Conservation (phyloP, 2,888 invertebrate species). For the Ornithoptera priamus region DNA sequence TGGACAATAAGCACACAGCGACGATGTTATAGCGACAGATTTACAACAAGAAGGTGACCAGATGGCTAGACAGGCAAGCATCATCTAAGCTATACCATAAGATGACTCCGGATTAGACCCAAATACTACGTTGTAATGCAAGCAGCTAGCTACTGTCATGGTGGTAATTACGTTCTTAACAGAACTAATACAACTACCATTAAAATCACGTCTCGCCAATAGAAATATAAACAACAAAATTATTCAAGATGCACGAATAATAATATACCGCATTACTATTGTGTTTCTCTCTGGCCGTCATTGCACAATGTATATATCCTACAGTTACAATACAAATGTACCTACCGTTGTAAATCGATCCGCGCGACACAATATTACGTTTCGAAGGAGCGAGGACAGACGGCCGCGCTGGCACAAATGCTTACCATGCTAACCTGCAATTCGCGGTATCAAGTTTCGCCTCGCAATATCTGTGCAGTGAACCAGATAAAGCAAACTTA, state of each 20-base stretch:
- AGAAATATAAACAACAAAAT: no score
- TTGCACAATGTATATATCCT: constrained; percentile 13
- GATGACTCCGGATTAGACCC: no score
- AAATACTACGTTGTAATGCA: no score
- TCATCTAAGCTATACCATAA: no score
- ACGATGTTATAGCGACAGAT: no score
- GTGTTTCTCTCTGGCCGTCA: constrained; percentile 2
- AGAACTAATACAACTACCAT: no score
- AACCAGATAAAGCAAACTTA: background rate
- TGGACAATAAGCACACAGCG: no score
- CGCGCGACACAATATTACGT: constrained; percentile 9
- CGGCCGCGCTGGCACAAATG: constrained; percentile 6
- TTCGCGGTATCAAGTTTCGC: constrained; percentile 7
- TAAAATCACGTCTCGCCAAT: no score
- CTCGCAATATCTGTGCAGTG: background rate
- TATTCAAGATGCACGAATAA: background rate
- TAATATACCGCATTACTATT: background rate
- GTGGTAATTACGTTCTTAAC: no score
- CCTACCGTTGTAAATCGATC: constrained; percentile 20
- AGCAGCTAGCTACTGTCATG: no score
- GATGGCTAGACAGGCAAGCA: no score
- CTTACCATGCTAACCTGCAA: constrained; percentile 10
- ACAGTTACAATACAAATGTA: constrained; percentile 22
- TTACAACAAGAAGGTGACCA: no score
- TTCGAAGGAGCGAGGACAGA: constrained; percentile 19